Conservation (phyloP, 2,113 vertebrate species). For the Entelurus aequoreus region DNA sequence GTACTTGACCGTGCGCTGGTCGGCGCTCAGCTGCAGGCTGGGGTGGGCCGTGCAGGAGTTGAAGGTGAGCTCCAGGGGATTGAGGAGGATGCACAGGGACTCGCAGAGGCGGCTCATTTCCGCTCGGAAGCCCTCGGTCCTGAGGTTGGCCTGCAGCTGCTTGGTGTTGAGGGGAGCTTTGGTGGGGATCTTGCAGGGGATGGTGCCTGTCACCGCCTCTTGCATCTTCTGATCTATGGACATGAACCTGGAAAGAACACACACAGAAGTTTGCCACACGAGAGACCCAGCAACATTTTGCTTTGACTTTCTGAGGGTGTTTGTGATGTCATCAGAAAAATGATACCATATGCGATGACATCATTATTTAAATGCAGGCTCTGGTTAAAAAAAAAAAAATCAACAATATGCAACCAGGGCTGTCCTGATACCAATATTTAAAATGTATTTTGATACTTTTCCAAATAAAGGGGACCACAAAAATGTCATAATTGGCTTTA, state of each 20-base stretch:
- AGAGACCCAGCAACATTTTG: no score
- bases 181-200: conserved; percentile 23
- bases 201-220: conserved; percentile 15
- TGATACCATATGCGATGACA: no score
- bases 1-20: conserved; percentile 58
- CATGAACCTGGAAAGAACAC: conserved; percentile 44
- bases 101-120: conserved; percentile 57
- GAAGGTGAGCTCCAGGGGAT: conserved; percentile 64
- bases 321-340: no score
- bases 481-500: no score
- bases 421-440: no score
- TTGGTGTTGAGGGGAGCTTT: conserved; percentile 41
- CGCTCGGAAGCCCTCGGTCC: conserved; percentile 53
- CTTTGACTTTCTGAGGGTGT: no score
- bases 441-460: no score
- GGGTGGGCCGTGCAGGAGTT: conserved; percentile 50
- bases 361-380: no score
- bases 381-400: no score
- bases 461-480: no score
- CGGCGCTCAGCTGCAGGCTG: conserved; percentile 58
- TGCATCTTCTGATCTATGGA: conserved; percentile 52
- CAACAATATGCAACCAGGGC: no score
- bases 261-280: no score
- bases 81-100: conserved; percentile 53
- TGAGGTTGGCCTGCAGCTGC: conserved; percentile 45